Evolutionary conservation across 1,140 invertebrate genomes (phyloP), one percentile per base, ranked within the genome.

Genomic region (Platyscapa corneri): DNA sequence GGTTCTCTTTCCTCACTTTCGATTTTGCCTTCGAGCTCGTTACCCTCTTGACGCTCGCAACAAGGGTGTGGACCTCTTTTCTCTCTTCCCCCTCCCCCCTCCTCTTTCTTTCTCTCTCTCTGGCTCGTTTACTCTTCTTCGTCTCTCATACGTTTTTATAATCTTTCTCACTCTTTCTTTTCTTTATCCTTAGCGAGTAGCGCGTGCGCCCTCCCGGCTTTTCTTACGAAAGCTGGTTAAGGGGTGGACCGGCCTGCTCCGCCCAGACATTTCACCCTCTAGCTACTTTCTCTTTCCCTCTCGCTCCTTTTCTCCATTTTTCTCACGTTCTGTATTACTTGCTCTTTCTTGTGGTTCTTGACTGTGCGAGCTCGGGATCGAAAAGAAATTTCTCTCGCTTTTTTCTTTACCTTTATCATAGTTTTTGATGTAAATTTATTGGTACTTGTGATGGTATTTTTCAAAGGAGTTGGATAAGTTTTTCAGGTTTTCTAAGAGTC

Each of bases 201-300:
- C 30, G 30, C 49, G 46, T 10, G 46, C n/a, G 23, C 80, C 80
- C 75, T 74, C 87, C 84, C 84, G 88, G 86, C 88, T 88, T 89
- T 90, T 88, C 89, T 89, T 90, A 88, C 87, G 77, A 30, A 10
- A 89, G 88, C 88, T 87, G 88, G 86, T 89, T 89, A 88, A 88
- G 89, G 88, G 89, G 88, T 88, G 89, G 89, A 88, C 87, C 88
- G 85, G 83, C 86, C 88, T 88, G 89, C 89, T 86, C 89, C 89
- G 89, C 89, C 88, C 89, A 89, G 87, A 87, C 87, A 67, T 86
- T 82, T 88, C 87, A 85, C 89, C 88, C 88, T 90, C 89, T 78
- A 88, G 88, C 88, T 87, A 88, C 88, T 89, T 88, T 89, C 39
- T 75, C 39, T 75, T n/a, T n/a, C 74, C 23, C 74, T 76, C 42